A percentile compares a stretch with the other conserved stretches of the same genome.
These are phyloP conservation scores for Eilema caniola DNA, from an alignment of 2,888 invertebrate species.

Conservation along the genomic window DNA sequence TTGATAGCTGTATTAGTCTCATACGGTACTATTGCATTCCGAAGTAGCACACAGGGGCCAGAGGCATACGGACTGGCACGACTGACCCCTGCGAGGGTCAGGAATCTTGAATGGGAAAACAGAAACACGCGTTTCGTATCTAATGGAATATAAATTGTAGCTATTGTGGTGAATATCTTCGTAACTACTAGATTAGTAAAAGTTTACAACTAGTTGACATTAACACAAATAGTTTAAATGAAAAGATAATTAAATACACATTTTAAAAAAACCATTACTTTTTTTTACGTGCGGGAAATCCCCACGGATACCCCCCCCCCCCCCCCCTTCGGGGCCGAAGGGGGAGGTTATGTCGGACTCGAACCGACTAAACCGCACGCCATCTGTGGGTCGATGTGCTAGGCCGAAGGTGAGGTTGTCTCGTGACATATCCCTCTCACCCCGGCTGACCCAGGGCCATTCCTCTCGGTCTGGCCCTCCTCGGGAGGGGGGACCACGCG, in stretches of 20 bases:
- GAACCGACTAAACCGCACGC: too few relatives aligned
- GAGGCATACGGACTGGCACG: constrained; percentile 17
- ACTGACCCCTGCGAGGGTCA: constrained; percentile 15
- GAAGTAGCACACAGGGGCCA: constrained; percentile 18
- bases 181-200: neutral
- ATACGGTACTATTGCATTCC: constrained; percentile 16
- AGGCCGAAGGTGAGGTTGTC: too few relatives aligned
- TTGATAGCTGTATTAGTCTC: constrained; percentile 10
- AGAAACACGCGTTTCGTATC: constrained; percentile 9
- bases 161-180: neutral
- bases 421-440: too few relatives aligned
- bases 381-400: too few relatives aligned
- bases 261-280: too few relatives aligned
- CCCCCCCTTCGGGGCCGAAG: too few relatives aligned
- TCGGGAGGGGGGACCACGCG: too few relatives aligned
- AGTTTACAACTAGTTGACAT: neutral
- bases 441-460: too few relatives aligned
- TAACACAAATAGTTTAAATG: neutral
- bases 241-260: neutral
- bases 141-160: constrained; percentile 5
- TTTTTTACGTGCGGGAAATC: too few relatives aligned
- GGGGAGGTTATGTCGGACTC: too few relatives aligned
- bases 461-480: too few relatives aligned
- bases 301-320: too few relatives aligned
- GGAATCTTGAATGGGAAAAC: constrained; percentile 15